These are phyloP conservation scores for Barypeithes pellucidus DNA, from an alignment of 2,888 invertebrate species.

Conservation along the genomic window DNA sequence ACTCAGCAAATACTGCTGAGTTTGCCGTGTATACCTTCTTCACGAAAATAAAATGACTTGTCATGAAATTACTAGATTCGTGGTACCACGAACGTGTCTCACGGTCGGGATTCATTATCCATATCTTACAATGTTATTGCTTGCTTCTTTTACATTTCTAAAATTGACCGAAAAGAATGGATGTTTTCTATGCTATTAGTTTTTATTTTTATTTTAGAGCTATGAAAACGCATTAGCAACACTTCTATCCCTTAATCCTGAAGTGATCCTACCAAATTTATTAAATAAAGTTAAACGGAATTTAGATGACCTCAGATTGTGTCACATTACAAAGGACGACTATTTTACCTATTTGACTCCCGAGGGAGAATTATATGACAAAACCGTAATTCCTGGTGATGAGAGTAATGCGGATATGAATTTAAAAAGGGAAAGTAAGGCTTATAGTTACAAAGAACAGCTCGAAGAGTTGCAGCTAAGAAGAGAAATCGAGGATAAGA, in stretches of 20 bases:
- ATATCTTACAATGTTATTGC: too few species aligned
- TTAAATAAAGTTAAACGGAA: conserved; percentile 75
- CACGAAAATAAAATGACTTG: too few species aligned
- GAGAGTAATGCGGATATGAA: conserved; percentile 76
- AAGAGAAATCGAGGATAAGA: conserved; percentile 94
- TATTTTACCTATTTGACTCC: conserved; percentile 88
- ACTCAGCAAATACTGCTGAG: too few species aligned
- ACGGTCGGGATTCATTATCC: too few species aligned
- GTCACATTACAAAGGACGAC: conserved; percentile 84
- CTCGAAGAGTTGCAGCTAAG: conserved; percentile 93
- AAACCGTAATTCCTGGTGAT: conserved; percentile 81
- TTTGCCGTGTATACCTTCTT: too few species aligned
- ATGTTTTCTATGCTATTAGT: too few species aligned
- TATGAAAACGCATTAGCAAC: conserved; percentile 83
- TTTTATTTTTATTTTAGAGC: conserved; percentile 71
- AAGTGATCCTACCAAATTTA: conserved; percentile 78
- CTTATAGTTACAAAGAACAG: conserved; percentile 97
- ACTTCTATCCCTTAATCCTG: conserved; percentile 78
- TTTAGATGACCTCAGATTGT: conserved; percentile 78
- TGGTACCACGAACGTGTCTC: too few species aligned
- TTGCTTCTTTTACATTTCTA: too few species aligned
- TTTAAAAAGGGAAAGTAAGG: conserved; percentile 95
- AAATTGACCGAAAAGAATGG: too few species aligned
- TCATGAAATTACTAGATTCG: too few species aligned
- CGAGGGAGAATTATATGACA: conserved; percentile 93